Evolutionary conservation across 2,888 invertebrate genomes (phyloP), one percentile per base, ranked within the genome.

Genomic region (Ariolimax columbianus): DNA sequence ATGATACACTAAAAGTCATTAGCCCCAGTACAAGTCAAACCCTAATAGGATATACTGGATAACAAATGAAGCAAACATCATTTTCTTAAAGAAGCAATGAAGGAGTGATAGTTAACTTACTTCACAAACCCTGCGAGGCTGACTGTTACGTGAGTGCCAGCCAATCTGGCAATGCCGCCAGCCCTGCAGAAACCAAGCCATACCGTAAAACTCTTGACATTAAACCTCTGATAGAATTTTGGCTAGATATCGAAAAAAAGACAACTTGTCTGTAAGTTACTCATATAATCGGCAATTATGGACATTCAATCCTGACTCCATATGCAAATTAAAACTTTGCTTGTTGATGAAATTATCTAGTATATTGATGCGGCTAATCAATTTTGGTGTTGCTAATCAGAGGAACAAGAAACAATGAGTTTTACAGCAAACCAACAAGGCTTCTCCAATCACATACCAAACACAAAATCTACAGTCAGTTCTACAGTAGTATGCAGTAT

Each of bases 61-160:
- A 19, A 55, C 7, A 63, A 63, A n/a, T 3, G 11, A 63, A 63
- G 59, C n/a, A 63, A 63, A n/a, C 40, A 40, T 9, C 2, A 72
- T n/a, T 63, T n/a, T 4, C 59, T n/a, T 23, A n/a, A 63, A 63
- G 26, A 38, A 70, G 6, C 19, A 70, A 55, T 63, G 38, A 70
- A 83, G 38, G 23, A 68, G 63, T 77, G 75, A 63, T n/a, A 43
- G 59, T 17, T 26, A 66, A 92, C 92, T 92, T 92, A 92, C 92
- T 91, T 92, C 91, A 72, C 90, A 85, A 43, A 91, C 86, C 80
- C 90, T 89, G 82, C 89, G 89, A 33, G 91, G 88, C 85, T 89
- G 88, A 87, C 89, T 91, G 88, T 90, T 88, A 87, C 90, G 89
- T 72, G 87, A 82, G 83, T 90, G 90, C 91, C 91, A 92, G 87